phyloP scores from a whole-genome alignment of 2,113 vertebrate species.

The Xerus inauris region DNA sequence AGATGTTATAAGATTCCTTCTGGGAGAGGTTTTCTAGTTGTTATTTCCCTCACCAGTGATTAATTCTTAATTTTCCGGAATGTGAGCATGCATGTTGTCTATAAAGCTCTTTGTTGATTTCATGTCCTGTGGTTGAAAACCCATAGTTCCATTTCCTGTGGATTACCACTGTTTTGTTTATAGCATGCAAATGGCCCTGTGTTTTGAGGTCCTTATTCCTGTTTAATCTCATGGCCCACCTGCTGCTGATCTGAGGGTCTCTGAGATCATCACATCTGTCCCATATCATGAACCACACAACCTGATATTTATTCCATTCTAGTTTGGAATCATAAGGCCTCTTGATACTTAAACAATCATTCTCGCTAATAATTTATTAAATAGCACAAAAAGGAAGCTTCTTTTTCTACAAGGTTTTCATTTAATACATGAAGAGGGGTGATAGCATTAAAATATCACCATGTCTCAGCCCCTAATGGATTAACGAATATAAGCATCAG shows the following conservation, averaged over 20 bases:
- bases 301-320: not conserved
- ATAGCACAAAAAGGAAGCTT: not conserved
- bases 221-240: not conserved
- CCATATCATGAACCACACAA: not conserved
- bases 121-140: not conserved
- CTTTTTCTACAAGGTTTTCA: not conserved
- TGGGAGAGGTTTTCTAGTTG: not conserved
- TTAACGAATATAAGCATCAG: not conserved
- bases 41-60: not conserved
- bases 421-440: not conserved
- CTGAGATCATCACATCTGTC: not conserved
- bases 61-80: slow-evolving; percentile 43
- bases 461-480: not conserved
- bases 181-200: not conserved
- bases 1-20: not conserved
- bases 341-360: not conserved
- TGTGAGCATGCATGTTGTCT: not conserved
- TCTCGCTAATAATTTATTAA: not conserved
- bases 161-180: not conserved
- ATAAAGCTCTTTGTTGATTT: not conserved
- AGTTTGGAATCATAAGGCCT: not conserved
- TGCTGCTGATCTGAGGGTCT: not conserved
- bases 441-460: not conserved
- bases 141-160: not conserved
- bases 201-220: not conserved